Percentiles rank a stretch among this genome's conserved stretches.
These are phyloP conservation scores for Cygnus buccinator DNA, from an alignment of 2,113 vertebrate genomes.

Conservation along the genomic window DNA sequence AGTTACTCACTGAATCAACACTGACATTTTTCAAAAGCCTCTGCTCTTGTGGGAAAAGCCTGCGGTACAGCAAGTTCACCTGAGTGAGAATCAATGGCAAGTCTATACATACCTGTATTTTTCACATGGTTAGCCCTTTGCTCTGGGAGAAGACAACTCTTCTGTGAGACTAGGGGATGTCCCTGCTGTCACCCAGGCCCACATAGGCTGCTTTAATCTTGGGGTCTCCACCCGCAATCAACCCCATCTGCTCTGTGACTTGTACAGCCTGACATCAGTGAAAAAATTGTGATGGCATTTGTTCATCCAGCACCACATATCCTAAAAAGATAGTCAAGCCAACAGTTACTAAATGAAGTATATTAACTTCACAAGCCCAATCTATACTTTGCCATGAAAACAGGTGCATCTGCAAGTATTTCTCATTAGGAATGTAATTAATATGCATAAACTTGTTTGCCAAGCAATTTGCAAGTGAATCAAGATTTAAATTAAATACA, in stretches of 20 bases:
- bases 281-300: background rate
- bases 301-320: background rate
- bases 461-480: constrained; percentile 53
- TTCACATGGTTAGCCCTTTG: background rate
- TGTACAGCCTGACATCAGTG: background rate
- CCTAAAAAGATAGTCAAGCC: background rate
- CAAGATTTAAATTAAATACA: constrained; percentile 45
- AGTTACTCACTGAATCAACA: background rate
- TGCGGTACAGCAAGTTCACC: background rate
- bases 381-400: constrained; percentile 3
- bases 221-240: background rate
- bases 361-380: background rate
- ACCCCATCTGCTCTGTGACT: background rate
- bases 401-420: constrained; percentile 63
- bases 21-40: fast-evolving
- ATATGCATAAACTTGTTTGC: constrained; percentile 59
- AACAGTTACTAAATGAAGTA: background rate
- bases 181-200: background rate
- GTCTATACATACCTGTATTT: background rate
- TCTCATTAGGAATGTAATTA: constrained; percentile 63
- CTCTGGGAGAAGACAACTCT: background rate
- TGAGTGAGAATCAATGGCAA: background rate
- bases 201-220: background rate
- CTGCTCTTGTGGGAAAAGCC: background rate
- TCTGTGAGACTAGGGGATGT: background rate